phyloP scores from a whole-genome alignment of 35 echinoderm and acorn worm genomes.

The Heliocidaris tuberculata region DNA sequence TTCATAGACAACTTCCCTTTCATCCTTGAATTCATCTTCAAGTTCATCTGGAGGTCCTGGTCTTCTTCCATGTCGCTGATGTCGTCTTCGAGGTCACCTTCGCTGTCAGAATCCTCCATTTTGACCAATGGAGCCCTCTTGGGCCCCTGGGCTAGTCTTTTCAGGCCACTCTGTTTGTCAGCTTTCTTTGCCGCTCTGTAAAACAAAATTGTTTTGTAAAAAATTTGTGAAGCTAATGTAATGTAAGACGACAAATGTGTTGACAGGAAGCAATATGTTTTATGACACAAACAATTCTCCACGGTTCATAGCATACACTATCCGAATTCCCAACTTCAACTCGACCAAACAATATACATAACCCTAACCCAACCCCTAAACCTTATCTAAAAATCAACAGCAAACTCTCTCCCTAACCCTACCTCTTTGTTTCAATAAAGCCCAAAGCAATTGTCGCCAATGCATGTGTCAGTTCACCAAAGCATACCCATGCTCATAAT shows the following conservation, averaged over 20 bases:
- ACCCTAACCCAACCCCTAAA: no score
- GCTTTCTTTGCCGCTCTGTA: slow-evolving; percentile 17
- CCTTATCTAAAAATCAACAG: no score
- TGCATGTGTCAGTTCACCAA: no score
- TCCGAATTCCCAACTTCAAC: no score
- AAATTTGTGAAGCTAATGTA: background rate
- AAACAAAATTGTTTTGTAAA: background rate
- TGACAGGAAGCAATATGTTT: no score
- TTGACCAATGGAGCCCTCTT: slow-evolving; percentile 25
- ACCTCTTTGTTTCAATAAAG: no score
- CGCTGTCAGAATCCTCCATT: background rate
- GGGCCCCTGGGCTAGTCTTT: background rate
- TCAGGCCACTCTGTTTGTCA: slow-evolving; percentile 8
- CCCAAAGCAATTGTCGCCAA: no score
- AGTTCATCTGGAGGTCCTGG: background rate
- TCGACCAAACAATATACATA: no score
- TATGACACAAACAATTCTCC: no score
- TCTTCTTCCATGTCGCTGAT: background rate
- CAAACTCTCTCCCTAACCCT: no score
- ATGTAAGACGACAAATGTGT: background rate
- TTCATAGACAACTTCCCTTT: background rate
- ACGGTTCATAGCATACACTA: no score
- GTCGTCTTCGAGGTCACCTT: background rate
- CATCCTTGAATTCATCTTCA: background rate
- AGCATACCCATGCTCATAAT: no score